Conservation (phyloP, 2,888 invertebrate species). For the Stenchaetothrips biformis region DNA sequence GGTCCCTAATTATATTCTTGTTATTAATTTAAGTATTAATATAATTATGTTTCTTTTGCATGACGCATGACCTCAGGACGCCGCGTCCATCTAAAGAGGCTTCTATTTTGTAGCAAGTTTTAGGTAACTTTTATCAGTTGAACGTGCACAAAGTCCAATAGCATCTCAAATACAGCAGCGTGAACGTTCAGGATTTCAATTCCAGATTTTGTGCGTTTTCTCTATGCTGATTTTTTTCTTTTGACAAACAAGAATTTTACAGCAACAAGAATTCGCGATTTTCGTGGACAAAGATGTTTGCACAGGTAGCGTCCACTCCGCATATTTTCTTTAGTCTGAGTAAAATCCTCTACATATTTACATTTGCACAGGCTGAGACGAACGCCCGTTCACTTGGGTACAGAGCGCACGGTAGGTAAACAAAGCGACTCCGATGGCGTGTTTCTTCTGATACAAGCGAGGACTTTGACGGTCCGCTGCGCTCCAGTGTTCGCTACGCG, state of each 20-base stretch:
- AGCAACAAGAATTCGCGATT: neutral
- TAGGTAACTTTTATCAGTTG: conserved; percentile 9
- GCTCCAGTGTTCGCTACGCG: no score
- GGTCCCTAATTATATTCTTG: neutral
- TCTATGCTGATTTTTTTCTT: neutral
- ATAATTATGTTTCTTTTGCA: neutral
- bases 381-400: neutral
- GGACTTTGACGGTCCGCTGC: no score
- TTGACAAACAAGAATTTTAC: neutral
- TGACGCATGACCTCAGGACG: neutral
- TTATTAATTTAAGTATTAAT: neutral
- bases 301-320: no score
- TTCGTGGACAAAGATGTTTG: neutral
- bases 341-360: conserved; percentile 15
- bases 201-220: neutral
- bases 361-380: neutral
- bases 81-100: neutral
- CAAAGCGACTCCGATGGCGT: no score
- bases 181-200: neutral
- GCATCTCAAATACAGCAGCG: neutral
- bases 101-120: neutral
- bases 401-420: no score
- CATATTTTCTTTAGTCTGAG: neutral
- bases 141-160: neutral
- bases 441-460: no score